These are phyloP conservation scores for Microtus montanus DNA, from an alignment of 2,113 vertebrate species.

Conservation along the genomic window DNA sequence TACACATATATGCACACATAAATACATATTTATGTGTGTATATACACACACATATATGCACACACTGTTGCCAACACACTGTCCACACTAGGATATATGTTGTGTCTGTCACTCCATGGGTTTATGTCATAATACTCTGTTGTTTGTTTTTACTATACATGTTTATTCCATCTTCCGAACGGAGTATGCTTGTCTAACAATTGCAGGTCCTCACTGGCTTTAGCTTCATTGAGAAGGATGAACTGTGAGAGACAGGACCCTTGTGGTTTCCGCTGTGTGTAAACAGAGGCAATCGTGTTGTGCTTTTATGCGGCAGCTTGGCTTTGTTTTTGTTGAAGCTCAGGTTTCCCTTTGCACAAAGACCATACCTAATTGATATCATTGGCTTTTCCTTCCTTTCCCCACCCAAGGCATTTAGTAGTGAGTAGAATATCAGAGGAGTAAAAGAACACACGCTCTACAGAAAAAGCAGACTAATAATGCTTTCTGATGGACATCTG, in stretches of 20 bases:
- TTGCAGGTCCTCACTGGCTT: slow-evolving; percentile 72
- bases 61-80: neutral
- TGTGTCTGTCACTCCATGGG: neutral
- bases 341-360: slow-evolving; percentile 77
- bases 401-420: slow-evolving; percentile 77
- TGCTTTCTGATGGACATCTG: slow-evolving; percentile 82
- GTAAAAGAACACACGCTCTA: slow-evolving; percentile 80
- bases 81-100: neutral
- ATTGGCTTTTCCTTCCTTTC: slow-evolving; percentile 48
- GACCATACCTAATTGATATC: slow-evolving; percentile 83
- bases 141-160: neutral
- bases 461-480: slow-evolving; percentile 83
- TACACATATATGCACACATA: neutral
- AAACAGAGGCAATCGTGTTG: slow-evolving; percentile 80
- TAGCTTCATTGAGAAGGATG: slow-evolving; percentile 77
- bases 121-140: neutral
- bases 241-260: slow-evolving; percentile 72
- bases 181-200: slow-evolving; percentile 57
- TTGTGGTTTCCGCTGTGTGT: slow-evolving; percentile 66
- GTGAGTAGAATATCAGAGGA: slow-evolving; percentile 79
- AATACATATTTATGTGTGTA: neutral
- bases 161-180: slow-evolving; percentile 57
- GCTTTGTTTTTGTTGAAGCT: slow-evolving; percentile 69
- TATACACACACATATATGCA: no score
- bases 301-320: slow-evolving; percentile 54